Conservation (phyloP, 2,888 invertebrate species). For the Calameuta pallipes region DNA sequence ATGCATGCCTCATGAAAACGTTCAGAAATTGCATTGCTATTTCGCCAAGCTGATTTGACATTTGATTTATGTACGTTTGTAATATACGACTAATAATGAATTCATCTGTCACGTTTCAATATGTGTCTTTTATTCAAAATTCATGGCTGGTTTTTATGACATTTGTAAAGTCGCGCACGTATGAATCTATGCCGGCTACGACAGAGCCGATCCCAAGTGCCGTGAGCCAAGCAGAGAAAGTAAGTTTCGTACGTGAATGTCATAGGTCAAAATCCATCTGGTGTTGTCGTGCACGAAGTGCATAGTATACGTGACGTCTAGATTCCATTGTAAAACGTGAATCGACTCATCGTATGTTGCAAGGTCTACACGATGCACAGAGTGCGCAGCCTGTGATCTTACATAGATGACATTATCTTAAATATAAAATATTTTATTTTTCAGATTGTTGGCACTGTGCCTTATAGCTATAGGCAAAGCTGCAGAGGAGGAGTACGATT, state of each 20-base stretch:
- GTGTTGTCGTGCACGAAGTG: slow-evolving; percentile 14
- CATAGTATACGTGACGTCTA: neutral
- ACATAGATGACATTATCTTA: neutral
- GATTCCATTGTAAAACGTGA: neutral
- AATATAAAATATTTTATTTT: slow-evolving; percentile 2
- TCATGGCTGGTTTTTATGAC: slow-evolving; percentile 40
- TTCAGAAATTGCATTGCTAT: neutral
- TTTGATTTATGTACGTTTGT: slow-evolving; percentile 1
- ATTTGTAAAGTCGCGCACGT: slow-evolving; percentile 42
- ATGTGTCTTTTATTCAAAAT: slow-evolving; percentile 4
- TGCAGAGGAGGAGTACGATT: slow-evolving; percentile 55
- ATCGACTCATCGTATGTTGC: neutral
- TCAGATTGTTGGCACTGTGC: slow-evolving; percentile 48
- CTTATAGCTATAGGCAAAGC: slow-evolving; percentile 47
- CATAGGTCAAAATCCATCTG: slow-evolving; percentile 56
- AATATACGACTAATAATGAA: slow-evolving; percentile 7
- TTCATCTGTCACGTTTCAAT: slow-evolving; percentile 4
- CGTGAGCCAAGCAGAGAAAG: slow-evolving; percentile 56
- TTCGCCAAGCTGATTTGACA: neutral
- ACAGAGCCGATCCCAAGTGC: slow-evolving; percentile 32
- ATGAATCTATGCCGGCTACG: slow-evolving; percentile 28
- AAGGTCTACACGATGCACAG: neutral
- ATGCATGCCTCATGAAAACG: neutral
- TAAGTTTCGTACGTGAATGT: slow-evolving; percentile 59
- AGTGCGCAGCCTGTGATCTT: neutral